Evolutionary conservation across 2,797 vertebrate species (phyloP).

Genomic region (Galaxias olidus): DNA sequence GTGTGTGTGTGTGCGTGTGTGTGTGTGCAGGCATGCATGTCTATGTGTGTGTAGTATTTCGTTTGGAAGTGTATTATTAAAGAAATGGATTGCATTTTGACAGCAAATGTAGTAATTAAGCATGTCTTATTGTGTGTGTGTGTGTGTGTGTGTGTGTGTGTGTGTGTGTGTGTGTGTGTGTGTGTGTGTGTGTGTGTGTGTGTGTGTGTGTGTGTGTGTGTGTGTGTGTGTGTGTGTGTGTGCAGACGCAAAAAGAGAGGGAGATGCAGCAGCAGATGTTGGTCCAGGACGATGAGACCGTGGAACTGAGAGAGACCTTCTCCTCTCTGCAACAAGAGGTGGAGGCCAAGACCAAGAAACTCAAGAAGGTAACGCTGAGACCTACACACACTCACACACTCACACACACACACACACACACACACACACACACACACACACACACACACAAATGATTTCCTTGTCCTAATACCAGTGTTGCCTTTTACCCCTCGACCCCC

Average conservation of each 20-base stretch:
- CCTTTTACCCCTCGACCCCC: conserved; percentile 5
- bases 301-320: conserved; percentile 87
- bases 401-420: conserved; percentile 18
- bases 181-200: conserved; percentile 9
- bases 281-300: conserved; percentile 74
- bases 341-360: conserved; percentile 96
- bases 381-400: conserved; percentile 88
- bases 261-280: conserved; percentile 76
- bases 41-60: no score
- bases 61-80: not conserved
- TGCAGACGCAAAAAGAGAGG: not conserved
- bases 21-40: not conserved
- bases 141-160: conserved; percentile 8
- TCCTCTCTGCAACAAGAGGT: conserved; percentile 94
- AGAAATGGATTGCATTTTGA: not conserved
- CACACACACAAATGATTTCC: no score
- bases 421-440: not conserved
- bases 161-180: conserved; percentile 5
- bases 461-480: conserved; percentile 5
- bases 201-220: conserved; percentile 9
- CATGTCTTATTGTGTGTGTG: conserved; percentile 24
- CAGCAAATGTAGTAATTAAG: not conserved
- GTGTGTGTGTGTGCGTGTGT: conserved; percentile 18
- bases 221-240: conserved; percentile 9
- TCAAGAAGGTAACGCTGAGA: conserved; percentile 88